phyloP scores from a whole-genome alignment of 2,797 vertebrate genomes.

The Erpetoichthys calabaricus region DNA sequence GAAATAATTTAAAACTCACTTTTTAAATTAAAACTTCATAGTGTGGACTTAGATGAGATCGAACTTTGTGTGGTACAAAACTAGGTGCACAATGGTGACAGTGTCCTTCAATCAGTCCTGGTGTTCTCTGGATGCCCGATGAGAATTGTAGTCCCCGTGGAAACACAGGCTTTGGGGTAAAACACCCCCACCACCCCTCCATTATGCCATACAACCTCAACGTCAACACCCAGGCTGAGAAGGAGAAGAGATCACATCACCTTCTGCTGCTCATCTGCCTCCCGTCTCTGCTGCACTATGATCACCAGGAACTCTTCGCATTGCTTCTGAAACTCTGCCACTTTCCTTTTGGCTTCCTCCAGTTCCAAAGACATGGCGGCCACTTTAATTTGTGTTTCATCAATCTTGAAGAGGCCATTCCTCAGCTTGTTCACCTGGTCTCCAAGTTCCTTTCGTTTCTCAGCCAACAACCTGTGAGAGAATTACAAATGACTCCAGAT shows the following conservation, averaged over 20 bases:
- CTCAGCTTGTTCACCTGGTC: constrained; percentile 66
- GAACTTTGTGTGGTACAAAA: too few relatives aligned
- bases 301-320: constrained; percentile 69
- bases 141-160: too few relatives aligned
- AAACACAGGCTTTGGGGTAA: too few relatives aligned
- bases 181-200: too few relatives aligned
- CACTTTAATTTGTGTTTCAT: constrained; percentile 67
- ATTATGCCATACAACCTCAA: too few relatives aligned
- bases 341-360: constrained; percentile 64
- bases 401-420: constrained; percentile 71
- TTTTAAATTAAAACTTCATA: too few relatives aligned
- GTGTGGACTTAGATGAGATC: too few relatives aligned
- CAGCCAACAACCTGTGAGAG: constrained; percentile 52
- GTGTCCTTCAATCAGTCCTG: too few relatives aligned
- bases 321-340: constrained; percentile 67
- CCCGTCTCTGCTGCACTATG: constrained; percentile 68
- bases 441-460: constrained; percentile 66
- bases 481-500: not conserved
- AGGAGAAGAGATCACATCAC: constrained; percentile 23
- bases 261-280: constrained; percentile 71
- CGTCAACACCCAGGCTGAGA: too few relatives aligned
- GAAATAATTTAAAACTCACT: too few relatives aligned
- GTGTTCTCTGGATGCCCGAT: too few relatives aligned
- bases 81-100: too few relatives aligned
- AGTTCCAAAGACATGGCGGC: constrained; percentile 74